A percentile compares a stretch with the other conserved stretches of the same genome.
Conservation (phyloP, 2,113 vertebrate species). For the Pterophyllum scalare region DNA sequence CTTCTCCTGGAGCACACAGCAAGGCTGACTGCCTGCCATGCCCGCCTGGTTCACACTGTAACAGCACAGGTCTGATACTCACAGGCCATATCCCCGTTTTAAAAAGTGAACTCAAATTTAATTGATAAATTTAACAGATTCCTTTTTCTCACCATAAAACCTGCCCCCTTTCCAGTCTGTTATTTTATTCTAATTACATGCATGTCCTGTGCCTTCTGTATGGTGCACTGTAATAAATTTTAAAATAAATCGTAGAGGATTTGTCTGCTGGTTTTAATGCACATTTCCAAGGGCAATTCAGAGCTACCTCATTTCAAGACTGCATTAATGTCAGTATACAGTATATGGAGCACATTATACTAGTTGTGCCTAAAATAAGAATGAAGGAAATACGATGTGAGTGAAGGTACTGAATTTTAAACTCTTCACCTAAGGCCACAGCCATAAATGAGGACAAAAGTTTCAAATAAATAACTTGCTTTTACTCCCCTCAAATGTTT, state of each 20-base stretch:
- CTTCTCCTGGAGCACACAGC: conserved; percentile 79
- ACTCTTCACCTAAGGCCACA: conserved; percentile 10
- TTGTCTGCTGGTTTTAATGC: conserved; percentile 25
- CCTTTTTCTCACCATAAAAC: not conserved
- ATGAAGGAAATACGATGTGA: conserved; percentile 2
- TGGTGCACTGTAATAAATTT: not conserved
- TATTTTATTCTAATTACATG: not conserved
- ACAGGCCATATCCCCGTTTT: not conserved
- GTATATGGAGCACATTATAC: not conserved
- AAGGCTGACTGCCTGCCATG: conserved; percentile 84
- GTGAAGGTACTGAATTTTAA: conserved; percentile 19
- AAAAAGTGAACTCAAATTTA: not conserved
- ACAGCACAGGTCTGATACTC: conserved; percentile 78
- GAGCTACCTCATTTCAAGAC: conserved; percentile 12
- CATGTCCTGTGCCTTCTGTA: not conserved
- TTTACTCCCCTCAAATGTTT: not conserved
- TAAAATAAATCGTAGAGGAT: not conserved
- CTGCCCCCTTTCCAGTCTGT: not conserved
- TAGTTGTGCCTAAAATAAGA: conserved; percentile 19
- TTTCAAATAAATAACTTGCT: not conserved
- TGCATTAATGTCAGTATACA: conserved; percentile 23
- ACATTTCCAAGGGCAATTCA: conserved; percentile 28
- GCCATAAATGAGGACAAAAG: not conserved
- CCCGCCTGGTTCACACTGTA: conserved; percentile 85
- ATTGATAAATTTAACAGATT: not conserved